These are phyloP conservation scores for Triplophysa yarkandensis DNA, from an alignment of 2,797 vertebrate genomes.

Conservation along the genomic window DNA sequence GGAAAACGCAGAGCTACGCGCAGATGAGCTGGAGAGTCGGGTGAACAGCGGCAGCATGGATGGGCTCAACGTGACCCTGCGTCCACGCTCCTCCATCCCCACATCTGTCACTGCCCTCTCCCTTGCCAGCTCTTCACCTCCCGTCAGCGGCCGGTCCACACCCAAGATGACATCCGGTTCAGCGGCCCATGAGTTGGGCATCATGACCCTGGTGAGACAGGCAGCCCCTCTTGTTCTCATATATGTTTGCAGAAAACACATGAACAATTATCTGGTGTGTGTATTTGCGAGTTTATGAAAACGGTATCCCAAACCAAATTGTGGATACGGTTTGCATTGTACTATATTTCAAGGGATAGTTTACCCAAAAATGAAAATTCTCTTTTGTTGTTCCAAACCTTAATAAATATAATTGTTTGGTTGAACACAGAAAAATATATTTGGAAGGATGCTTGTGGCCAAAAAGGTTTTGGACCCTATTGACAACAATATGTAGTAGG, in stretches of 20 bases:
- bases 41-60: conserved; percentile 97
- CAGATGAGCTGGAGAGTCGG: conserved; percentile 89
- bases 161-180: conserved; percentile 88
- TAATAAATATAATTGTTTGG: too few relatives aligned
- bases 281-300: background rate
- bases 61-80: conserved; percentile 88
- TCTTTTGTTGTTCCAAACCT: too few relatives aligned
- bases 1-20: conserved; percentile 90
- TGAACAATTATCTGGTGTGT: background rate
- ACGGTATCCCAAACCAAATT: background rate
- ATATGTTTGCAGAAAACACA: background rate
- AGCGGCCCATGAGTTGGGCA: conserved; percentile 89
- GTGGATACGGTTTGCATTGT: too few relatives aligned
- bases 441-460: too few relatives aligned
- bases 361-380: too few relatives aligned
- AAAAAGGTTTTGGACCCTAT: too few relatives aligned
- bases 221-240: background rate
- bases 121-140: conserved; percentile 88
- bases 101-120: conserved; percentile 93
- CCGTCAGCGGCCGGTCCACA: conserved; percentile 86
- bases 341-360: too few relatives aligned
- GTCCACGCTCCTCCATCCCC: conserved; percentile 87
- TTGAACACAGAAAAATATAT: too few relatives aligned
- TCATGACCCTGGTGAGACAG: conserved; percentile 91
- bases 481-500: too few relatives aligned